Base-by-base conservation (phyloP, 1,140 invertebrate genomes). In the Zaprionus nigranus region DNA sequence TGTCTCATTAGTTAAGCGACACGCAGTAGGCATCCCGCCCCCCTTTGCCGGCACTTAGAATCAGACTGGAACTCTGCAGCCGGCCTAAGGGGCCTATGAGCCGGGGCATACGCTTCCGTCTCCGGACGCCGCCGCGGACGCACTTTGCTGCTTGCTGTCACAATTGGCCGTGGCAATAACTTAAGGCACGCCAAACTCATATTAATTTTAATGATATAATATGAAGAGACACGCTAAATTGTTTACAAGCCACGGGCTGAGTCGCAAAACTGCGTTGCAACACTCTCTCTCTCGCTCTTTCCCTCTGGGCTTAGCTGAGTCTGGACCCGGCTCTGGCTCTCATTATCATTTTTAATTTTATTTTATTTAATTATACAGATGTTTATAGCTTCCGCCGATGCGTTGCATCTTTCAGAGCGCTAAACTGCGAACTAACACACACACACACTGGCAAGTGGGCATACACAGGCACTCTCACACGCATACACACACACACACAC, bases 181-280 rank as follows among this genome's bases (percentile, higher is more conserved):
- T 84, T 76, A 66, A 57, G 68, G 78, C 85, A 88, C 85, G 85
- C 85, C 63, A 88, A 84, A 85, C 72, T 84, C 85, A 75, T 90
- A 88, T 88, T 88, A 88, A 88, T 90, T 85, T 90, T 88, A 88
- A 88, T 88, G 85, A 88, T 88, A 88, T 88, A 88, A 88, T 88
- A 88, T 76, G 86, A 78, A 63, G 81, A 88, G 85, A 85, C 85
- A 88, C 81, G 85, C 85, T 88, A 88, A 88, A 88, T 90, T 85
- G 85, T 88, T 88, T 88, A 82, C 85, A 82, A 81, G 81, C 71
- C 72, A 78, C 78, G 66, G 56, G 77, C 68, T 74, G 68, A 60
- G 63, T 68, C 30, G 72, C 58, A n/a, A 70, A 62, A 57, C 60
- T 76, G 77, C 63, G 77, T 77, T 63, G 49, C 51, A 63, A 76